phyloP scores from a whole-genome alignment of 2,888 invertebrate species.

The Morpho achilles region DNA sequence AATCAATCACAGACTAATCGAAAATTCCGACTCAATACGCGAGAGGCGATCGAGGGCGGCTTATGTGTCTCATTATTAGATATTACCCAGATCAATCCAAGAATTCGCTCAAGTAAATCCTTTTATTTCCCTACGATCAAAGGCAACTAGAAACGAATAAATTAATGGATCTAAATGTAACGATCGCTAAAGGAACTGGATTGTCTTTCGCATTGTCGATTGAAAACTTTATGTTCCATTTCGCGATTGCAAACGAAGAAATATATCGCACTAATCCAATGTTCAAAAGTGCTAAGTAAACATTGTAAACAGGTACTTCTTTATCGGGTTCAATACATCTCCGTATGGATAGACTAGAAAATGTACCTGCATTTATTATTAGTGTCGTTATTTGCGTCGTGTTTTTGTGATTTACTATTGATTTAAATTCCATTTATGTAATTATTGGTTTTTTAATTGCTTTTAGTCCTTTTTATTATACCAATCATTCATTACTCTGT shows the following conservation, averaged over 20 bases:
- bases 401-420: slow-evolving; percentile 17
- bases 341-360: slow-evolving; percentile 25
- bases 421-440: slow-evolving; percentile 8
- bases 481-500: too few species aligned
- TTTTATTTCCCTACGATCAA: slow-evolving; percentile 52
- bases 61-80: slow-evolving; percentile 72
- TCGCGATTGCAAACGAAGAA: slow-evolving; percentile 36
- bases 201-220: slow-evolving; percentile 45
- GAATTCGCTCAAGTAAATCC: slow-evolving; percentile 47
- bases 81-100: slow-evolving; percentile 53
- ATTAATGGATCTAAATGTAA: slow-evolving; percentile 47
- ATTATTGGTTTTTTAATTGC: background rate
- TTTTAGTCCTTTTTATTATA: background rate
- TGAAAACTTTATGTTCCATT: slow-evolving; percentile 46
- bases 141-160: slow-evolving; percentile 46
- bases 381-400: slow-evolving; percentile 17
- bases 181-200: slow-evolving; percentile 39
- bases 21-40: slow-evolving; percentile 74
- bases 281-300: slow-evolving; percentile 35
- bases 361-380: slow-evolving; percentile 21
- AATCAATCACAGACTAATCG: slow-evolving; percentile 77
- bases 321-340: slow-evolving; percentile 33
- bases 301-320: slow-evolving; percentile 32
- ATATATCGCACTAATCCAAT: slow-evolving; percentile 35
- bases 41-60: slow-evolving; percentile 57